Percentiles rank a stretch among this genome's conserved stretches.
Evolutionary conservation across 2,113 vertebrate genomes (phyloP).

Genomic region (Mastomys natalensis): DNA sequence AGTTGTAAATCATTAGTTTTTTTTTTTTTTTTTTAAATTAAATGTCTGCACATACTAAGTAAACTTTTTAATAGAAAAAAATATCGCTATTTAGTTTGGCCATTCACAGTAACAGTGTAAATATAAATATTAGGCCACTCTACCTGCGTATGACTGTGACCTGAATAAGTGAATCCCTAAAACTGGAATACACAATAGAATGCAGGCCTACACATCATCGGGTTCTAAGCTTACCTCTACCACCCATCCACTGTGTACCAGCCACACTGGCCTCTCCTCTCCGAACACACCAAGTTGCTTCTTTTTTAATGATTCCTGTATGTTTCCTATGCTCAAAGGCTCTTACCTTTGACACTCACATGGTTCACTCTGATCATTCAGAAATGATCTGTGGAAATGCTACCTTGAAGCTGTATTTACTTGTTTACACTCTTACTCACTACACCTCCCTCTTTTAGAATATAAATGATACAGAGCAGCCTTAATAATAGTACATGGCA

Average conservation of each 20-base stretch:
- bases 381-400: slow-evolving; percentile 29
- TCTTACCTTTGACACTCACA: slow-evolving; percentile 21
- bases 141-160: not conserved
- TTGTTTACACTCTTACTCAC: slow-evolving; percentile 27
- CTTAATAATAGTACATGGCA: not conserved
- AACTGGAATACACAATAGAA: not conserved
- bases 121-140: not conserved
- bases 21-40: not conserved
- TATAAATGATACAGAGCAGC: not conserved
- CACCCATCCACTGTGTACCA: not conserved
- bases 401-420: not conserved
- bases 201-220: not conserved
- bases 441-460: slow-evolving; percentile 1
- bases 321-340: slow-evolving; percentile 36
- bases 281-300: not conserved
- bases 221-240: not conserved
- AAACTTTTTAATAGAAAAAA: slow-evolving; percentile 15
- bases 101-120: not conserved
- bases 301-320: not conserved
- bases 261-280: not conserved
- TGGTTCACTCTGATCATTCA: not conserved
- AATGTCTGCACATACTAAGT: not conserved
- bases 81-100: not conserved
- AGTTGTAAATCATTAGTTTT: not conserved
- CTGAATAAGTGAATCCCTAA: slow-evolving; percentile 27